These are phyloP conservation scores for Zoanthus sansibaricus DNA, from an alignment of 92 coral and sea anemone species.

Conservation along the genomic window DNA sequence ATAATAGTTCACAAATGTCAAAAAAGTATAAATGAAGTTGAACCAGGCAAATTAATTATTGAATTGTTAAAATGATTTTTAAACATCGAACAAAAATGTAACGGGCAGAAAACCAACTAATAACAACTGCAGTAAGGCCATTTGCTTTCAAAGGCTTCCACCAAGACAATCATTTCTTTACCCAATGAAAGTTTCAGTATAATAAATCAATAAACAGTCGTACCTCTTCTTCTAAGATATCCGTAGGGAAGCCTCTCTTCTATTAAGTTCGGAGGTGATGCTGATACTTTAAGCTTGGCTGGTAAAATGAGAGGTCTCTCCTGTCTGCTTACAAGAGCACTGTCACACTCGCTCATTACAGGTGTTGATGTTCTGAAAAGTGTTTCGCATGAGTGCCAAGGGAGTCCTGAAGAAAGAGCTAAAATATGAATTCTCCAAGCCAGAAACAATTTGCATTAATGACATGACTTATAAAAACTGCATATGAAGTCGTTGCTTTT, in stretches of 20 bases:
- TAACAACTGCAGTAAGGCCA: no score
- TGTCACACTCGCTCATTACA: constrained; percentile 2
- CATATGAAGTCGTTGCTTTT: no score
- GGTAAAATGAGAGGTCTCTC: constrained; percentile 41
- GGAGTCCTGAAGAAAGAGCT: background rate
- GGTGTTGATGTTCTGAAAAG: constrained; percentile 34
- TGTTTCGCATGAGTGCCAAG: background rate
- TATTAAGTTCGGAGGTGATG: background rate
- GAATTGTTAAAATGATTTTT: no score
- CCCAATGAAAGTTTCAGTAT: background rate
- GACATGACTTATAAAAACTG: no score
- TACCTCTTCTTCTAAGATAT: constrained; percentile 37
- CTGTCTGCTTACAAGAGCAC: constrained; percentile 31
- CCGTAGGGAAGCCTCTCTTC: background rate
- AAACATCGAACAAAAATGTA: no score
- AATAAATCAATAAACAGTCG: no score
- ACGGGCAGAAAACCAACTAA: no score
- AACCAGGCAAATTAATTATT: no score
- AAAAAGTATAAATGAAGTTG: no score
- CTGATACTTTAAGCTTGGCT: constrained; percentile 22
- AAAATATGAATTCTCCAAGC: background rate
- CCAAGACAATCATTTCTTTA: background rate
- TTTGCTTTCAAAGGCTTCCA: background rate
- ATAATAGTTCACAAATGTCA: no score
- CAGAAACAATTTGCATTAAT: no score